These are phyloP conservation scores for Lumbricus terrestris DNA, from an alignment of 2,888 invertebrate species.

Conservation along the genomic window DNA sequence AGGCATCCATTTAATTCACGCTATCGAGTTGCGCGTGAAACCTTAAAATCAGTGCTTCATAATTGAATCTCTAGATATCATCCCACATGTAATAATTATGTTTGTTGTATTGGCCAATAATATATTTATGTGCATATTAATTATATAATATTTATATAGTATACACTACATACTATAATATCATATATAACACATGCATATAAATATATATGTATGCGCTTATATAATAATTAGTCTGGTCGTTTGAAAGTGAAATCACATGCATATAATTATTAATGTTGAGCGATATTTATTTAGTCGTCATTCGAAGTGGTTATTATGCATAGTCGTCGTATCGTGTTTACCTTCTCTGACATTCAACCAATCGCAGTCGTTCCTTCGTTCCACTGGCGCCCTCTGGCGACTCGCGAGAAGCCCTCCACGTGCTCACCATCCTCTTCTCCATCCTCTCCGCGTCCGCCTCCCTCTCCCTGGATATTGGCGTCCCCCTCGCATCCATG, in stretches of 20 bases:
- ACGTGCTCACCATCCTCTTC: neutral
- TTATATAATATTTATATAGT: too few species aligned
- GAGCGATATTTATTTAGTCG: neutral
- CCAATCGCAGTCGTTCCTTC: neutral
- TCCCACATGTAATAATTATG: too few species aligned
- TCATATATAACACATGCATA: neutral
- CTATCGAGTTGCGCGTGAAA: too few species aligned
- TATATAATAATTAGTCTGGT: neutral
- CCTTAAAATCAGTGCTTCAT: too few species aligned
- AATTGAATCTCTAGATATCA: too few species aligned
- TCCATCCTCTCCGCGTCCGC: neutral
- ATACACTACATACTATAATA: neutral
- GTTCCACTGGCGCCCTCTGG: neutral
- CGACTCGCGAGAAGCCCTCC: neutral
- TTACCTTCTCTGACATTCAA: neutral
- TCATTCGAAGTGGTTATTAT: too few species aligned
- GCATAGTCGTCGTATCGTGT: neutral
- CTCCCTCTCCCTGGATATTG: neutral
- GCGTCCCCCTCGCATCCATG: neutral
- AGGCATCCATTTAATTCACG: too few species aligned
- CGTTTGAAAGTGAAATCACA: neutral
- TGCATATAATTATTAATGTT: too few species aligned
- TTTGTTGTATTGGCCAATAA: too few species aligned
- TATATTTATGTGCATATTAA: too few species aligned
- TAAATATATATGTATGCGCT: too few species aligned